These are phyloP conservation scores for Troglohyphantes excavatus DNA, from an alignment of 2,888 invertebrate genomes.

Conservation along the genomic window DNA sequence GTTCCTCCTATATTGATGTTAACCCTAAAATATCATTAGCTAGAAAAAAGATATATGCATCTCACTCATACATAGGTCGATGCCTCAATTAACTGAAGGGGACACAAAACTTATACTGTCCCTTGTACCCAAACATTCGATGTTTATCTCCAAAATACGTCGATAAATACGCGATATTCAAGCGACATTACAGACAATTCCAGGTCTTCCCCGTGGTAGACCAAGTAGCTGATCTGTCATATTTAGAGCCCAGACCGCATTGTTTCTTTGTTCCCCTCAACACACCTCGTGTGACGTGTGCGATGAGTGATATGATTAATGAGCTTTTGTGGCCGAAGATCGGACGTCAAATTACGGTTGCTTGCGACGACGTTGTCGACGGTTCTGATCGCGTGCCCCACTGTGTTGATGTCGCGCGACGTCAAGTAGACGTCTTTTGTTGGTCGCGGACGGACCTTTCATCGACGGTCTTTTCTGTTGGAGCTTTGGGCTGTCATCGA, in stretches of 20 bases:
- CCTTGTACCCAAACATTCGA: neutral
- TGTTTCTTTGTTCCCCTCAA: slow-evolving; percentile 33
- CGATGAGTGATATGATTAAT: slow-evolving; percentile 70
- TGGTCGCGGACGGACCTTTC: slow-evolving; percentile 50
- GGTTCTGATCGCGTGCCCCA: slow-evolving; percentile 36
- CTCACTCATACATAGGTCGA: neutral
- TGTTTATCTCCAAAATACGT: neutral
- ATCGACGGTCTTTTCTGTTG: slow-evolving; percentile 9
- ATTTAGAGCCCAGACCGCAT: neutral
- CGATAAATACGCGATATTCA: neutral
- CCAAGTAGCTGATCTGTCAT: slow-evolving; percentile 9
- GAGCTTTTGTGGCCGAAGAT: slow-evolving; percentile 57
- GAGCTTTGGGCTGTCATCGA: slow-evolving; percentile 10
- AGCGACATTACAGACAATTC: neutral
- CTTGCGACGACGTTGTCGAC: slow-evolving; percentile 20
- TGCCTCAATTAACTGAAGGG: neutral
- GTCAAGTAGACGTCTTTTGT: slow-evolving; percentile 46
- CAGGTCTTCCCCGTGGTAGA: neutral
- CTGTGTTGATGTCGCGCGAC: slow-evolving; percentile 12
- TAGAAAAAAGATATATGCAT: too few relatives aligned
- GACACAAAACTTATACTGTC: neutral
- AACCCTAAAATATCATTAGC: too few relatives aligned
- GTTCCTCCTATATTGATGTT: too few relatives aligned
- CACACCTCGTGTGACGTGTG: slow-evolving; percentile 31
- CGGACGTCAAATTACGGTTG: slow-evolving; percentile 33